Base-by-base conservation (phyloP, 2,797 vertebrate genomes). In the Sciurus vulgaris region DNA sequence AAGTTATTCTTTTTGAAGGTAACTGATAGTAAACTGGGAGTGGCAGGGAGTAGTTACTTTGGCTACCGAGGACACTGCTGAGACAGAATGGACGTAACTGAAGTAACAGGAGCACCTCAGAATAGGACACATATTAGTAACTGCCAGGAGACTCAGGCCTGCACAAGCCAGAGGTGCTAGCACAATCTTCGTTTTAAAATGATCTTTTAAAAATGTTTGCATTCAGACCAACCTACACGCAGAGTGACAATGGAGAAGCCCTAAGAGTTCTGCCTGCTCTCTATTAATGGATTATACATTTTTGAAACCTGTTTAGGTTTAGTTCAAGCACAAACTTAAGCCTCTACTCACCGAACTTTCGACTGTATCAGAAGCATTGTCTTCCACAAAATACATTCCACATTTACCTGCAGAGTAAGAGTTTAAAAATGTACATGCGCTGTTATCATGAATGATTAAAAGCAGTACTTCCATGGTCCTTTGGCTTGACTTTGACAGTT, bases 381-480 rank as follows among this genome's bases (percentile, higher is more conserved):
- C 99, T 98, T 99, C 99, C 96, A 99, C 99, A 99, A 99, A 99
- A 98, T 99, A 99, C 99, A 99, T 99, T 94, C 99, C 99, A 96
- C 99, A 99, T 98, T 99, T 99, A 83, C 99, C 99, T 99, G 98
- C 83, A 97, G 72, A 70, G 47, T 49, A 59, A 81, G 44, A 89
- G 63, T 92, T 95, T 93, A 28, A 82, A 94, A 93, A 82, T 35
- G 1, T 13, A 82, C 20, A 3, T 30, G 22, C 35, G 69, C 18
- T 93, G 56, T 56, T 59, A 83, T 24, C 49, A 33, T 10, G 30
- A n/a, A 35, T 15, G 33, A 13, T 82, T 86, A 90, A 59, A 91
- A 76, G 73, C 26, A 93, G 44, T 54, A 26, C 22, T 28, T 77
- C 35, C 81, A 3, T 41, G 79, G 54, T 91, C n/a, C 74, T 33